Percentiles rank a stretch among this genome's conserved stretches.
phyloP scores from a whole-genome alignment of 2,113 vertebrate genomes.

The Brachionichthys hirsutus region DNA sequence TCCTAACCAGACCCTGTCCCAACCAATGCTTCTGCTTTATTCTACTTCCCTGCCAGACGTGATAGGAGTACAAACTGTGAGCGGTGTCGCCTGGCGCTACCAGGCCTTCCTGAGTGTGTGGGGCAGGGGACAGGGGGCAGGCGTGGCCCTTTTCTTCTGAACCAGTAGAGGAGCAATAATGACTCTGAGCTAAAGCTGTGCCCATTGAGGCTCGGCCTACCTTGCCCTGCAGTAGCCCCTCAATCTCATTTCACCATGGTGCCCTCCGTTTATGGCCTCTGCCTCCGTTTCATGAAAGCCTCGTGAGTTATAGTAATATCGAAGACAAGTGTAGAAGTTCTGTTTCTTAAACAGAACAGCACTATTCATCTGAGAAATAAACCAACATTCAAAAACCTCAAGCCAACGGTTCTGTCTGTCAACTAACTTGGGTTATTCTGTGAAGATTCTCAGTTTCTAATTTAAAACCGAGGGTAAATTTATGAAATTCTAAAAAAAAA shows the following conservation, averaged over 20 bases:
- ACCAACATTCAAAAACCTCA: too few relatives aligned
- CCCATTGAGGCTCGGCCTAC: constrained; percentile 60
- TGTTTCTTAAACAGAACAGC: too few relatives aligned
- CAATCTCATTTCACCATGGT: constrained; percentile 20
- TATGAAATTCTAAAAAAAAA: too few relatives aligned
- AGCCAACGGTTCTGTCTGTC: too few relatives aligned
- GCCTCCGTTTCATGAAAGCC: background rate
- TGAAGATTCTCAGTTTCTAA: too few relatives aligned
- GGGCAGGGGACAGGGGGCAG: constrained; percentile 35
- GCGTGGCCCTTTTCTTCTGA: constrained; percentile 61
- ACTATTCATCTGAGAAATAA: too few relatives aligned
- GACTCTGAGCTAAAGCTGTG: constrained; percentile 68
- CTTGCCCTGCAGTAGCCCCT: constrained; percentile 54
- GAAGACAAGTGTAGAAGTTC: too few relatives aligned
- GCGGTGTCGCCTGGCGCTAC: constrained; percentile 59
- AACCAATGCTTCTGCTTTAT: constrained; percentile 42
- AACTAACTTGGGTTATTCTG: too few relatives aligned
- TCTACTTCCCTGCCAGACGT: constrained; percentile 38
- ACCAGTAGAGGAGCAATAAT: constrained; percentile 73
- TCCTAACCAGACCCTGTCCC: constrained; percentile 2
- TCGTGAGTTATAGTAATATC: too few relatives aligned
- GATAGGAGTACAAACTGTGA: constrained; percentile 44
- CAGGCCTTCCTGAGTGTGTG: constrained; percentile 49
- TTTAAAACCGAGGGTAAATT: too few relatives aligned
- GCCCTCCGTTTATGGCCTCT: background rate